These are phyloP conservation scores for Octomys mimax DNA, from an alignment of 2,797 vertebrate genomes.

Conservation along the genomic window DNA sequence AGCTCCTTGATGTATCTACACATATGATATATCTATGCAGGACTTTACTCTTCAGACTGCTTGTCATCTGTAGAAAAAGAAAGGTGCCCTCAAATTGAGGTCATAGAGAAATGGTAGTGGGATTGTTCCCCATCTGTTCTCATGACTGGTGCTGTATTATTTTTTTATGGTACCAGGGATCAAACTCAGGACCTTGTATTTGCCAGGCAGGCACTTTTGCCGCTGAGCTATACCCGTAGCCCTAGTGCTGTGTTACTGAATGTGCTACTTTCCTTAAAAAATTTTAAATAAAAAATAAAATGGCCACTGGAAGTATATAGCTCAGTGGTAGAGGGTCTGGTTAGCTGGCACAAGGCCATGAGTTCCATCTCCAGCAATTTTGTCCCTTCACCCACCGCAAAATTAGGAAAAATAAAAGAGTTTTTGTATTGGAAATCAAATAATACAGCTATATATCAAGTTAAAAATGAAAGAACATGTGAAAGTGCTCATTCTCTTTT, in stretches of 20 bases:
- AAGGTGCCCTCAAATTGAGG: constrained; percentile 8
- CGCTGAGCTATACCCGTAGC: too few species aligned
- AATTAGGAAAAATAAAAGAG: neutral
- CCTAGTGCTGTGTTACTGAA: neutral
- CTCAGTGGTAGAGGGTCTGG: neutral
- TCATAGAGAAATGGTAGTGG: neutral
- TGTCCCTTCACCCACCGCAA: too few species aligned
- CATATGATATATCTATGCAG: too few species aligned
- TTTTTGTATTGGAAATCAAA: constrained; percentile 21
- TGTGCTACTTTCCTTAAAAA: neutral
- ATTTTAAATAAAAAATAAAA: neutral
- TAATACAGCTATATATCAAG: neutral
- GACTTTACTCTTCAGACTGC: constrained; percentile 4
- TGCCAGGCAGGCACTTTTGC: too few species aligned
- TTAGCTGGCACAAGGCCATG: neutral
- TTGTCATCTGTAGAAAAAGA: neutral
- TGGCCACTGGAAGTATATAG: too few species aligned
- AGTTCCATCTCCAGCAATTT: neutral
- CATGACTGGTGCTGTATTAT: neutral
- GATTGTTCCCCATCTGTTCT: neutral
- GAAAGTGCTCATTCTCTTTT: neutral
- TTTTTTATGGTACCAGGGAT: too few species aligned
- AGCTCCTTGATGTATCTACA: neutral
- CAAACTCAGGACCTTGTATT: too few species aligned
- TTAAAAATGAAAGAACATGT: constrained; percentile 20